phyloP scores from a whole-genome alignment of 2,113 vertebrate genomes.

The Elephas maximus region DNA sequence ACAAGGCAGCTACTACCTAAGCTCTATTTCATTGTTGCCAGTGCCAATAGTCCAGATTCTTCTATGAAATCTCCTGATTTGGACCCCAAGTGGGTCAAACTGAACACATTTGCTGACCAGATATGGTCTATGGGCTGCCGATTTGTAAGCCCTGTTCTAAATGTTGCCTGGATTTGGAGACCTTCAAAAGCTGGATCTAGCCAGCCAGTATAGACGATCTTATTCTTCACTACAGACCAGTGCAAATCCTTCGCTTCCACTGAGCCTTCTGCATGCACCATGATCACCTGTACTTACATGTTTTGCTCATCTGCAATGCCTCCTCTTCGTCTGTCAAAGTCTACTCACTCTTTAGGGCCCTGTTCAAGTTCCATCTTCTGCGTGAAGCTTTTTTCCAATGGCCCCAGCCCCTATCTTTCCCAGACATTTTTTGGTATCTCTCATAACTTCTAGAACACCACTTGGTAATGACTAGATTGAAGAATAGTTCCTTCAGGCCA shows the following conservation, averaged over 20 bases:
- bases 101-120: background rate
- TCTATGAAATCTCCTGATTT: background rate
- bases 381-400: background rate
- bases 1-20: background rate
- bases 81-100: background rate
- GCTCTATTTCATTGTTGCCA: background rate
- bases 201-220: background rate
- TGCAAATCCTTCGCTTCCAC: background rate
- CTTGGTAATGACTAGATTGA: background rate
- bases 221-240: background rate
- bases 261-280: background rate
- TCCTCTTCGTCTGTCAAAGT: background rate
- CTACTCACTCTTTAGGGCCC: background rate
- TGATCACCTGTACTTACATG: too few species aligned
- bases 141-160: background rate
- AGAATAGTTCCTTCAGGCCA: background rate
- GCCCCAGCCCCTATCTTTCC: background rate
- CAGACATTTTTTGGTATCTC: background rate
- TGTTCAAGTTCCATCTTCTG: background rate
- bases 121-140: background rate
- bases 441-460: slow-evolving; percentile 32
- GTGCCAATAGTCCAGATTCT: background rate
- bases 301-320: background rate
- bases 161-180: background rate
- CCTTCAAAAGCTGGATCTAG: background rate